Evolutionary conservation across 2,888 invertebrate genomes (phyloP).

Genomic region (Lycophotia porphyrea): DNA sequence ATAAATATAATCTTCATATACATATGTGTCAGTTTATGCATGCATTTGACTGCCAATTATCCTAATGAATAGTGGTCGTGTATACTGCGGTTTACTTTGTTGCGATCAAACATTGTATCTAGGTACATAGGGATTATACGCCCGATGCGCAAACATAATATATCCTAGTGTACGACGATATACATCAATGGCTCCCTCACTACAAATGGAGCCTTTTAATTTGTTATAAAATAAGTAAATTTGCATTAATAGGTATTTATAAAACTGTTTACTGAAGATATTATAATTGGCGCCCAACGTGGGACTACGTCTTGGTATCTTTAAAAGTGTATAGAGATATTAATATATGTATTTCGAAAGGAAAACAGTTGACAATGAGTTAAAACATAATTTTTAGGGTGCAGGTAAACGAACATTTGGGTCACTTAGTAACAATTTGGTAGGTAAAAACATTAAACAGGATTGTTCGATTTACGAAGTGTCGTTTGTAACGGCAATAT

Average conservation of each 20-base stretch:
- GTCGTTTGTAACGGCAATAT: conserved; percentile 37
- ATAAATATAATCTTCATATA: conserved; percentile 33
- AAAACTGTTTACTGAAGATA: conserved; percentile 40
- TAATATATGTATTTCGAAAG: neutral
- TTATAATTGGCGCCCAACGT: conserved; percentile 56
- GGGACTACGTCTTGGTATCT: conserved; percentile 33
- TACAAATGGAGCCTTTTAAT: conserved; percentile 56
- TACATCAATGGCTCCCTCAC: conserved; percentile 19
- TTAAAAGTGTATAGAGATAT: conserved; percentile 12
- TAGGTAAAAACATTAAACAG: neutral
- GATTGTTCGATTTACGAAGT: conserved; percentile 12
- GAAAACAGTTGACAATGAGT: neutral
- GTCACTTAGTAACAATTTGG: neutral
- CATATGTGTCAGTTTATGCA: conserved; percentile 65
- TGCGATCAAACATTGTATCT: conserved; percentile 72
- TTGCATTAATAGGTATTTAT: conserved; percentile 31
- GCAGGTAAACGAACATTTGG: neutral
- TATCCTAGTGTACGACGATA: conserved; percentile 35
- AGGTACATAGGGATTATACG: conserved; percentile 49
- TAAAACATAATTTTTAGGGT: neutral
- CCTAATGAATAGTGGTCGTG: conserved; percentile 78
- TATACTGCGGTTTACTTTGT: conserved; percentile 77
- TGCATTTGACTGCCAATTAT: conserved; percentile 79
- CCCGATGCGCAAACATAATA: conserved; percentile 61
- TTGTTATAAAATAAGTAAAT: conserved; percentile 32